Evolutionary conservation across 35 echinoderm and acorn worm genomes (phyloP).

Genomic region (Strongylocentrotus purpuratus): DNA sequence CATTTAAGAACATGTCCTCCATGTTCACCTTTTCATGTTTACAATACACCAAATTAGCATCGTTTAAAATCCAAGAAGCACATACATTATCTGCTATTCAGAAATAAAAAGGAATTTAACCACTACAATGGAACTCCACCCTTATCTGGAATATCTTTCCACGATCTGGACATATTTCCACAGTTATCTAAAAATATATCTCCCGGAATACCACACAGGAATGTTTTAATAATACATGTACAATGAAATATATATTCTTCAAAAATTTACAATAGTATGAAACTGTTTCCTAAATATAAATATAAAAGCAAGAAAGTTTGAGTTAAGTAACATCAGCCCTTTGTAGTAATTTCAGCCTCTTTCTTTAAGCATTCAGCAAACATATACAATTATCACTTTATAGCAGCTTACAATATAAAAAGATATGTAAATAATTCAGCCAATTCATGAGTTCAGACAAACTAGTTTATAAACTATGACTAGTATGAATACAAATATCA

Average conservation of each 20-base stretch:
- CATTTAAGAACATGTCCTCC: background rate
- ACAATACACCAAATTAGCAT: background rate
- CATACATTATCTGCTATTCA: background rate
- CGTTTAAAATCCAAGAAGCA: no score
- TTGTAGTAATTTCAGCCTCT: background rate
- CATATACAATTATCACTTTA: background rate
- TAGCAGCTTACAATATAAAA: background rate
- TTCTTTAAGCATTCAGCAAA: background rate
- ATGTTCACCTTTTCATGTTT: background rate
- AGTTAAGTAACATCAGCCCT: background rate
- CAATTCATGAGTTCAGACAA: background rate
- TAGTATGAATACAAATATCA: background rate
- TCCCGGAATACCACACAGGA: background rate
- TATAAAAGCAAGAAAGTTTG: background rate
- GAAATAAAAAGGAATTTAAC: background rate
- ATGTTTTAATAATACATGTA: background rate
- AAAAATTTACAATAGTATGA: background rate
- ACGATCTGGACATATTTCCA: no score
- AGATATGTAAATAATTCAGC: background rate
- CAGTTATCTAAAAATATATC: no score
- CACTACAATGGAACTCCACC: background rate
- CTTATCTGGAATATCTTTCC: no score
- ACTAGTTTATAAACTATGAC: background rate
- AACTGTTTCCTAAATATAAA: background rate
- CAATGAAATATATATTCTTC: background rate